Base-by-base conservation (phyloP, 2,888 invertebrate genomes). In the Desoria tigrina region DNA sequence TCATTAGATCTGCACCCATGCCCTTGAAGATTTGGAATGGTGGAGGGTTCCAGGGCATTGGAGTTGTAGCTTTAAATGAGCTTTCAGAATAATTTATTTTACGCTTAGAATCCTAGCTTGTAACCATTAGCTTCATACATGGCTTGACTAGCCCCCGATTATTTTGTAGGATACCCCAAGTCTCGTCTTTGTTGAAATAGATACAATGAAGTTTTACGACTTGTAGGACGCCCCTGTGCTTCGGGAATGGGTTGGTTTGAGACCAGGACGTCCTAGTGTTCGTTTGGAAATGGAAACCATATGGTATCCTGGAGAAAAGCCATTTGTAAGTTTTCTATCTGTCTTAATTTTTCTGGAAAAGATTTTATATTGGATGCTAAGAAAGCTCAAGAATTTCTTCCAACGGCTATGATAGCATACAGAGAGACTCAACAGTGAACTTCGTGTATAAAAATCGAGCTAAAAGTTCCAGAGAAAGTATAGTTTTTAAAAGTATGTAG, bases 191-290 rank as follows among this genome's bases (percentile, higher is more conserved):
- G 32, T 32, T 7, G 11, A 32, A 32, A 32, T 32, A 32, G 4
- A 32, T 32, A 32, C 32, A 32, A 32, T 32, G 32, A n/a, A 32
- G 32, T 32, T 32, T 32, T 32, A 32, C 32, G 4, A 4, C 39
- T 76, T 77, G 4, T 74, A 86, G 86, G 78, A 83, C 58, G 84
- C 85, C 0, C 77, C 81, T 74, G 78, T 85, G 24, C 68, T 87
- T 1, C 81, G 79, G 2, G 84, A 88, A 71, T 87, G 88, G 86
- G 88, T 85, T 0, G 92, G 92, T 0, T 79, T 93, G 59, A 82
- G 92, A 26, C 92, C 92, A 0, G 88, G 86, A 1, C 82, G 92
- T 68, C 78, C 79, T 1, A 76, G 79, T 60, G 81, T 92, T 16
- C 83, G 90, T 49, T 77, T 92, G 28, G 90, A 91, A 75, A 68